Percentiles rank a stretch among this genome's conserved stretches.
These are phyloP conservation scores for Phrynocephalus versicolor DNA, from an alignment of 2,113 vertebrate genomes.

Conservation along the genomic window DNA sequence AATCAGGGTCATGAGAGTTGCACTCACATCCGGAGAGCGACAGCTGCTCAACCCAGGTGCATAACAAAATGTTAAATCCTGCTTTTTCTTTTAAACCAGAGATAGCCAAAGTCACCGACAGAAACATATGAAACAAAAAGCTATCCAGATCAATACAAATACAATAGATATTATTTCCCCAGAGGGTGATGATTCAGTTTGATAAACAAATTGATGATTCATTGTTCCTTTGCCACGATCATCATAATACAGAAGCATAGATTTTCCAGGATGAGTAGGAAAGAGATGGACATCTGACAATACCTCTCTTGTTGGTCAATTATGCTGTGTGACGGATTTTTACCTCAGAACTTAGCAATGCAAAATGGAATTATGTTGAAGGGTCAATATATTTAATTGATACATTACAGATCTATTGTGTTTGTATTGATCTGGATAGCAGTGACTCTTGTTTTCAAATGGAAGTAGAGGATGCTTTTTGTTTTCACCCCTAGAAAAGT, in stretches of 20 bases:
- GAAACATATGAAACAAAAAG: no score
- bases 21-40: neutral
- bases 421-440: no score
- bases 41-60: no score
- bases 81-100: no score
- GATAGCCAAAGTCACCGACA: no score
- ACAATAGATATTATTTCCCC: no score
- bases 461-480: neutral
- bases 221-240: no score
- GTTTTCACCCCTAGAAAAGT: neutral
- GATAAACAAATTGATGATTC: neutral
- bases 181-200: neutral
- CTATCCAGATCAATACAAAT: no score
- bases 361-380: slow-evolving; percentile 2
- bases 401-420: neutral
- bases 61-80: no score
- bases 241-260: neutral
- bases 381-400: neutral
- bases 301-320: neutral
- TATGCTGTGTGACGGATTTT: slow-evolving; percentile 9
- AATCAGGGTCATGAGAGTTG: neutral
- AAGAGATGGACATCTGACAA: neutral
- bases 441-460: neutral
- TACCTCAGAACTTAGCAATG: slow-evolving; percentile 5
- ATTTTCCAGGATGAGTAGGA: slow-evolving; percentile 28